These are phyloP conservation scores for Phoxinus phoxinus DNA, from an alignment of 2,113 vertebrate species.

Conservation along the genomic window DNA sequence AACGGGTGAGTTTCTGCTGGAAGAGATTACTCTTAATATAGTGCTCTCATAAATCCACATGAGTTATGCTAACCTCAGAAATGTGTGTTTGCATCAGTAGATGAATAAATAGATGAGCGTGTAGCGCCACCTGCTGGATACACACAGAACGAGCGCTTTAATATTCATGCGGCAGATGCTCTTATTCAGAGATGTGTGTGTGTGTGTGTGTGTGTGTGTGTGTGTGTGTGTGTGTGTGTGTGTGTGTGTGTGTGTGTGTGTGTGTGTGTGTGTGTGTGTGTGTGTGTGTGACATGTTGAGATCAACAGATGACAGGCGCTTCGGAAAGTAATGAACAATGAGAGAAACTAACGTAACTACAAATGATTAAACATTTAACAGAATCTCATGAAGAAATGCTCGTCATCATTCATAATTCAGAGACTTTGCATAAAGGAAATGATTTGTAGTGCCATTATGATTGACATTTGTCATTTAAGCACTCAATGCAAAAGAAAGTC, in stretches of 20 bases:
- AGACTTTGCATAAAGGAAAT: not conserved
- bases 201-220: no score
- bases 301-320: no score
- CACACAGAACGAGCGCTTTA: not conserved
- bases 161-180: not conserved
- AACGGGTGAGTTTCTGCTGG: no score
- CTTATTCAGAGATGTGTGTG: not conserved
- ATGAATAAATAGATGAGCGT: not conserved
- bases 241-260: no score
- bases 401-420: not conserved
- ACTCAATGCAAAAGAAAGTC: not conserved
- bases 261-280: no score
- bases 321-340: no score
- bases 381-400: not conserved
- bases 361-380: no score
- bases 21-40: not conserved
- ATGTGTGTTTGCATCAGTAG: not conserved
- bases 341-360: no score
- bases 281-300: no score
- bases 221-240: no score
- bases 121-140: not conserved
- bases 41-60: not conserved
- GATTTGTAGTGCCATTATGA: no score
- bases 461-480: not conserved
- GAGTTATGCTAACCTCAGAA: not conserved